Base-by-base conservation (phyloP, 2,888 invertebrate species). In the Archips xylosteana region DNA sequence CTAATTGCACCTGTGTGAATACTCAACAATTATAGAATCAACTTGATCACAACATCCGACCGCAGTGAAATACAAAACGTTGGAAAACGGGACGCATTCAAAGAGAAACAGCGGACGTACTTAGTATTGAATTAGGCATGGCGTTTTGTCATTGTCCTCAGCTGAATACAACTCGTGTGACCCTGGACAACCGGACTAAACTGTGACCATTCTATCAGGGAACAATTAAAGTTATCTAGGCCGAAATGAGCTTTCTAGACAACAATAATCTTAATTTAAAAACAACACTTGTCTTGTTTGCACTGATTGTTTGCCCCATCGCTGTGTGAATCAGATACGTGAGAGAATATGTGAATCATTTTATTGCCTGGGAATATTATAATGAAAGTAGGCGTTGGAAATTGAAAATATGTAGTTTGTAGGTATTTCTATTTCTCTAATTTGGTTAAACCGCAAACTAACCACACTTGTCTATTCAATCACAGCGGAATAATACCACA, bases 241-340 rank as follows among this genome's bases (percentile, higher is more conserved):
- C 57, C 49, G 39, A 45, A 62, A 51, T 47, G 5, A 47, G 39
- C 39, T 65, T 39, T 47, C n/a, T 60, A 39, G 47, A 36, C 47
- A 15, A 59, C 57, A 63, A 47, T 23, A 59, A 68, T 73, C 63
- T 39, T 49, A 42, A 42, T 49, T 73, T 49, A 36, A 32, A 63
- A 73, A 64, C 34, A 60, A 51, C 63, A 42, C 73, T 69, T 62
- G 63, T 32, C 73, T 69, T 62, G 63, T 32, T 62, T 59, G 34
- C 51, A n/a, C 65, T 62, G 32, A 73, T 64, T 73, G 63, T 59
- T 12, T 32, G 49, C 45, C 63, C 32, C 47, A 68, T 57, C 61
- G 66, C 72, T 63, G 57, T 64, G 73, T 60, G 63, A 73, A 69
- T 49, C 49, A 59, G 49, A 69, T 64, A 59, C 63, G 73, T 69